Conservation (phyloP, 2,888 invertebrate species). For the Beris morrisii region DNA sequence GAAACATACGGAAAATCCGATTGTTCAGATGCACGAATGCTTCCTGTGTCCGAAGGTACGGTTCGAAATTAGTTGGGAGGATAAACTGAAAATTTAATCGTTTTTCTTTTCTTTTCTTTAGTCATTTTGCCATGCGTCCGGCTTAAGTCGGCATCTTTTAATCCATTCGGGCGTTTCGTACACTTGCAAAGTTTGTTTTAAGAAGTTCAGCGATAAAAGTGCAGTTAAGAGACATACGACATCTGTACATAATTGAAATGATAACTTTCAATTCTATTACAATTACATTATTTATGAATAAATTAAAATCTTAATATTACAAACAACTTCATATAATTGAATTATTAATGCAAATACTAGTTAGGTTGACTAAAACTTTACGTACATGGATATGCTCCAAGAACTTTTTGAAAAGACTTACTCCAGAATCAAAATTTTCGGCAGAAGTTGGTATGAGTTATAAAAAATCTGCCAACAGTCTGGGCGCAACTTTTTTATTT, state of each 20-base stretch:
- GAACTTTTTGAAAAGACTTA: too few species aligned
- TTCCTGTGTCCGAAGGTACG: slow-evolving; percentile 64
- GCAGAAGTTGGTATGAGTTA: too few species aligned
- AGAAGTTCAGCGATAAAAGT: slow-evolving; percentile 71
- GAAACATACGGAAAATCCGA: slow-evolving; percentile 61
- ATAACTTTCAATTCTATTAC: neutral
- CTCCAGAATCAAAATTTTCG: too few species aligned
- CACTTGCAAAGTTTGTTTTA: slow-evolving; percentile 66
- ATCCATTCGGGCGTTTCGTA: slow-evolving; percentile 67
- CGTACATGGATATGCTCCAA: too few species aligned
- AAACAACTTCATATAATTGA: too few species aligned
- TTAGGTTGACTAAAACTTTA: too few species aligned
- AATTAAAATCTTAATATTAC: neutral
- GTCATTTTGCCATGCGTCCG: slow-evolving; percentile 60
- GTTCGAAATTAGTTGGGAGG: neutral
- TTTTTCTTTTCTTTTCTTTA: slow-evolving; percentile 30
- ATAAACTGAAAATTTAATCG: slow-evolving; percentile 3
- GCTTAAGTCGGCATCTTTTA: slow-evolving; percentile 68
- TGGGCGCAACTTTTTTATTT: too few species aligned
- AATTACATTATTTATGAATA: neutral
- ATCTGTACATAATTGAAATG: slow-evolving; percentile 44
- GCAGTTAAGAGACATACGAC: slow-evolving; percentile 67
- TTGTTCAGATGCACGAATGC: slow-evolving; percentile 67
- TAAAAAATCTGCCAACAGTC: too few species aligned
- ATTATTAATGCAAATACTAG: too few species aligned